phyloP scores from a whole-genome alignment of 2,797 vertebrate species.

The Vultur gryphus region DNA sequence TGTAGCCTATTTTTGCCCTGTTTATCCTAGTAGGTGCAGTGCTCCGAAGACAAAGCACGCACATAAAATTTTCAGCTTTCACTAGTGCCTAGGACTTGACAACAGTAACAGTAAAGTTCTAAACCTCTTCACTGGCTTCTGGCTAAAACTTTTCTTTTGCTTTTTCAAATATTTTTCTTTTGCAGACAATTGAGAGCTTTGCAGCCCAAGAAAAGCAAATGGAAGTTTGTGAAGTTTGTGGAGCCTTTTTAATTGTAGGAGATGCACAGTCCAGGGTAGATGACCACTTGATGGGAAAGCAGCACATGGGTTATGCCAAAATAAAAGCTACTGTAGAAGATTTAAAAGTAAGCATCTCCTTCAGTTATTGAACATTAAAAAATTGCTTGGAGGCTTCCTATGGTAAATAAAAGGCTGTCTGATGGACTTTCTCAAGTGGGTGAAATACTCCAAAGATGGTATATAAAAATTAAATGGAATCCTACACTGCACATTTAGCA shows the following conservation, averaged over 20 bases:
- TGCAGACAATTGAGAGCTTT: conserved; percentile 97
- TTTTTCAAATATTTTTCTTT: not conserved
- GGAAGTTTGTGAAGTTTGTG: conserved; percentile 99
- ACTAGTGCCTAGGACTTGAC: not conserved
- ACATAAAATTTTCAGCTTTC: not conserved
- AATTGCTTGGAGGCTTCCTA: not conserved
- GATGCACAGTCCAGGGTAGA: conserved; percentile 97
- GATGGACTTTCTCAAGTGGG: not conserved
- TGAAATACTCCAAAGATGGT: not conserved
- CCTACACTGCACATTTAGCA: not conserved
- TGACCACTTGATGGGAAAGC: conserved; percentile 98
- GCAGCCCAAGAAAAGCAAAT: conserved; percentile 99
- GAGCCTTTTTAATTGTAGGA: conserved; percentile 97
- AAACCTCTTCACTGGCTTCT: not conserved
- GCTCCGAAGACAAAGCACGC: not conserved
- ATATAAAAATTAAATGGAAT: not conserved
- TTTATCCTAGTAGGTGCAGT: not conserved
- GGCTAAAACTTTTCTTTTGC: not conserved
- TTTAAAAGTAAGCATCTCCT: conserved; percentile 84
- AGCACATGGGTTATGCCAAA: conserved; percentile 99
- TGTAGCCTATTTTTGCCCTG: not conserved
- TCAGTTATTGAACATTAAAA: not conserved
- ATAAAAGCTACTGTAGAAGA: conserved; percentile 99
- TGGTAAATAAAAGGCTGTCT: not conserved
- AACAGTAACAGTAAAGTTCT: not conserved